Evolutionary conservation across 2,113 vertebrate species (phyloP).

Genomic region (Barnardius zonarius): DNA sequence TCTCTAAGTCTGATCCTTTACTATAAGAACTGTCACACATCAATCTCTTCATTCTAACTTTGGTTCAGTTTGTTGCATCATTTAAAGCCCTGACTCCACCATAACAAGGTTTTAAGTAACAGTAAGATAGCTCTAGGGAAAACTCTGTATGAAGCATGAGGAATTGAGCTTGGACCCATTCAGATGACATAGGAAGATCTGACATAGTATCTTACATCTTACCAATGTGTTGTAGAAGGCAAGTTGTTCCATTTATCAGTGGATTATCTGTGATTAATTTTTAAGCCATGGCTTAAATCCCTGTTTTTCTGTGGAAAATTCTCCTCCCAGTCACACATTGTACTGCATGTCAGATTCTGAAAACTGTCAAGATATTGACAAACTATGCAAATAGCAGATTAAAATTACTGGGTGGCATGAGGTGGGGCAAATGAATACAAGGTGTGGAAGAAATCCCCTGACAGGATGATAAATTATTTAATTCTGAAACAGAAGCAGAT

Average conservation of each 20-base stretch:
- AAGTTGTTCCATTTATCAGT: background rate
- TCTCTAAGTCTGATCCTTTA: constrained; percentile 9
- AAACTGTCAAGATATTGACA: background rate
- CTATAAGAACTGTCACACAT: background rate
- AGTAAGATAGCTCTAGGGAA: background rate
- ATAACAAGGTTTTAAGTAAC: background rate
- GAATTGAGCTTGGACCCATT: background rate
- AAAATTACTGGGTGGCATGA: background rate
- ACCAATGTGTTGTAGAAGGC: background rate
- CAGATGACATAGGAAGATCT: background rate
- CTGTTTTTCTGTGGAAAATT: background rate
- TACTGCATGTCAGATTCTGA: background rate
- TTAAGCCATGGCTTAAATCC: background rate
- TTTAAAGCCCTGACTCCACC: background rate
- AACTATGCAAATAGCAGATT: background rate
- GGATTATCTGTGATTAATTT: background rate
- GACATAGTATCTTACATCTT: background rate
- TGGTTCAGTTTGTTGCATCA: background rate
- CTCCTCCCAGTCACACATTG: background rate
- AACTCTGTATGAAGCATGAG: background rate
- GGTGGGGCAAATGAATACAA: background rate
- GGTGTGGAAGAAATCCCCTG: background rate
- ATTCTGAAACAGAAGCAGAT: constrained; percentile 11
- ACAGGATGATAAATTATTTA: constrained; percentile 27
- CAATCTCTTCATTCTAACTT: background rate